A percentile compares a stretch with the other conserved stretches of the same genome.
phyloP scores from a whole-genome alignment of 2,113 vertebrate species.

The Oceanodroma tethys region DNA sequence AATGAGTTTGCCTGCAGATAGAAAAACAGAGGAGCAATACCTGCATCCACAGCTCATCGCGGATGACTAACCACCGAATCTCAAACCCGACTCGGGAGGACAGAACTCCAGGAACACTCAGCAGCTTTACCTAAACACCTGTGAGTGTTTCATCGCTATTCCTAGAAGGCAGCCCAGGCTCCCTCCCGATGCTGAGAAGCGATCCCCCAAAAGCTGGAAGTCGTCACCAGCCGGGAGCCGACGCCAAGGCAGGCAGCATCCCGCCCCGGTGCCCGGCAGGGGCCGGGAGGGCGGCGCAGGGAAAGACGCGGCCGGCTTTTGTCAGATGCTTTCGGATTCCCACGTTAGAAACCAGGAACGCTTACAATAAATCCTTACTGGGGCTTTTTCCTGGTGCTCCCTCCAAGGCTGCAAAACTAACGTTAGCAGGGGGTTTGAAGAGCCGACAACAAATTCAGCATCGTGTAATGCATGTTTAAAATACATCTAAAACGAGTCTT shows the following conservation, averaged over 20 bases:
- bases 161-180: background rate
- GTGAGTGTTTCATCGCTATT: background rate
- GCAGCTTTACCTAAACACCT: background rate
- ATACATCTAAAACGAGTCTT: background rate
- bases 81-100: background rate
- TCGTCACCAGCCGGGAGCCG: rapidly evolving
- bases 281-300: background rate
- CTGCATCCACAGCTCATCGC: background rate
- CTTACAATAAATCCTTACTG: background rate
- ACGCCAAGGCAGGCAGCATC: rapidly evolving
- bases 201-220: background rate
- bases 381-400: background rate
- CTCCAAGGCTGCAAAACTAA: background rate
- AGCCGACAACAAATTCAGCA: background rate
- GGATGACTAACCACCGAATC: background rate
- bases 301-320: background rate
- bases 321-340: background rate
- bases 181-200: background rate
- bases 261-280: rapidly evolving
- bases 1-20: background rate
- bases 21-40: background rate
- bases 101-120: background rate
- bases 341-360: background rate
- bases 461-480: background rate
- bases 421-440: background rate